Evolutionary conservation across 1,140 invertebrate genomes (phyloP), one percentile per base, ranked within the genome.

Genomic region (Pogonomyrmex barbatus): DNA sequence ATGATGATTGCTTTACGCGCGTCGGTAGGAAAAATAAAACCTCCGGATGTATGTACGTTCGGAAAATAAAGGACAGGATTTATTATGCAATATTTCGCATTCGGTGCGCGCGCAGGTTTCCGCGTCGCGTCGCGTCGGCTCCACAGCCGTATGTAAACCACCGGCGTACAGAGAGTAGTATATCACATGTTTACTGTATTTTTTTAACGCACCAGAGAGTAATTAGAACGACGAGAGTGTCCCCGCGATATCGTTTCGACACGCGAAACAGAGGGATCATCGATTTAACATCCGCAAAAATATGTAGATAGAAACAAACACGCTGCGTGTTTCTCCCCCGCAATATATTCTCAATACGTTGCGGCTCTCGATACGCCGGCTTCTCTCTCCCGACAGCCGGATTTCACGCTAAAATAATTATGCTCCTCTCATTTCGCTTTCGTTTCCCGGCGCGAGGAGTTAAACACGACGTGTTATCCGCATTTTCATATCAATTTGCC

Each of bases 81-180:
- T 83, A 83, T 83, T 83, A 83, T 83, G 68, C 79, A 56, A 83
- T 75, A 83, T 83, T 83, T 83, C 54, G 79, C 79, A 42, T 50
- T 82, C 52, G 36, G 24, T n/a, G 54, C 52, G 33, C 78, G 63
- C 24, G 24, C 24, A 24, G 24, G 24, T 24, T 24, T 24, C 24
- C 24, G 24, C 17, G 14, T 36, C 36, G 76, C 17, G 14, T 36
- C 36, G 76, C 17, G 14, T 45, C 17, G 60, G 45, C 36, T 42
- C 52, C 42, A 10, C 33, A 0, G 62, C 42, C 68, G 68, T 83
- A 75, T 62, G 79, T 60, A 75, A 83, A 75, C 54, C 8, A 30
- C 42, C 67, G 52, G 30, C 30, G 14, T 33, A 5, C 30, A 5
- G 24, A 47, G 54, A 52, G 24, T 60, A 60, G 52, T 75, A 62